Evolutionary conservation across 2,888 invertebrate species (phyloP).

Genomic region (Erebia palarica): DNA sequence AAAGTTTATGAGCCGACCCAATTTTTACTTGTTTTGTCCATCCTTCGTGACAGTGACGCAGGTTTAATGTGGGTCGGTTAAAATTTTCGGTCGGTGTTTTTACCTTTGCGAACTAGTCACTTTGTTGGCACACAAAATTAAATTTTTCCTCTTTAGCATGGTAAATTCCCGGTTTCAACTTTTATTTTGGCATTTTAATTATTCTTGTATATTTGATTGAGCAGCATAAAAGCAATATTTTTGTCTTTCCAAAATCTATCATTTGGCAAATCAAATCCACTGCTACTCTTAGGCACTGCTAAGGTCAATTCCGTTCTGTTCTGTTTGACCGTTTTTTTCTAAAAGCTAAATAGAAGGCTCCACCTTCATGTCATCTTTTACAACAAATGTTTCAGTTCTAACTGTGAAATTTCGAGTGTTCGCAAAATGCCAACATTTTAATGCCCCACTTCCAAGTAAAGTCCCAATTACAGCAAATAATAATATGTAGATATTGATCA

Average conservation of each 20-base stretch:
- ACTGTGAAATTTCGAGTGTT: no score
- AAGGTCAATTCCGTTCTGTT: no score
- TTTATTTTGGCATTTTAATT: background rate
- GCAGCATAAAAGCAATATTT: background rate
- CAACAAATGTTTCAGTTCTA: no score
- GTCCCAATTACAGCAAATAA: no score
- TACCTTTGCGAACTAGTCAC: background rate
- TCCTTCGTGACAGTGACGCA: constrained; percentile 34
- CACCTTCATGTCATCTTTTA: no score
- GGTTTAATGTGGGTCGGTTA: constrained; percentile 17
- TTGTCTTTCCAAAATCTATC: background rate
- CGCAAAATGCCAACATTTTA: no score
- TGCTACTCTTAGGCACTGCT: no score
- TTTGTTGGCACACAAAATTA: constrained; percentile 3
- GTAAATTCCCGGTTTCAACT: background rate
- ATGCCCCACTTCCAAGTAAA: no score
- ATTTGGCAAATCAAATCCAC: no score
- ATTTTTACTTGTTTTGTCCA: constrained; percentile 47
- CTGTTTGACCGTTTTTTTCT: background rate
- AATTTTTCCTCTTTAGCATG: constrained; percentile 1
- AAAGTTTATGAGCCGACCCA: constrained; percentile 55
- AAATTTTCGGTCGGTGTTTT: constrained; percentile 16
- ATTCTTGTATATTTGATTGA: background rate
- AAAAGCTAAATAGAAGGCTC: background rate
- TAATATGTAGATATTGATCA: no score